These are phyloP conservation scores for Monochamus saltuarius DNA, from an alignment of 1,140 invertebrate genomes.

Conservation along the genomic window DNA sequence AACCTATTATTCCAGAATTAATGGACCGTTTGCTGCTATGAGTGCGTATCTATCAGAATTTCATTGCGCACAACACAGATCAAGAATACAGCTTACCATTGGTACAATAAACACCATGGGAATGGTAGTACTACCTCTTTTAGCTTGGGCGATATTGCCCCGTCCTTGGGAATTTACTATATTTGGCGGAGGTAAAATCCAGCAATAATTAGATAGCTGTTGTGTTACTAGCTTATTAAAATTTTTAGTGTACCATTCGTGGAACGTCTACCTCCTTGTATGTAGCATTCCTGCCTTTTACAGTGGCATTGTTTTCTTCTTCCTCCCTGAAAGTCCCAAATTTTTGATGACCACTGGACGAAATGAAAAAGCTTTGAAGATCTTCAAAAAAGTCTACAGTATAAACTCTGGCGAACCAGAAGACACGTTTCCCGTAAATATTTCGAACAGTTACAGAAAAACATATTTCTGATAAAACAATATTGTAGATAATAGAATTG, in stretches of 20 bases:
- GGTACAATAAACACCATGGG: slow-evolving; percentile 61
- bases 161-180: slow-evolving; percentile 53
- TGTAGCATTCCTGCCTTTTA: slow-evolving; percentile 64
- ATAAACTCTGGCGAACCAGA: slow-evolving; percentile 62
- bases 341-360: slow-evolving; percentile 74
- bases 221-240: slow-evolving; percentile 43
- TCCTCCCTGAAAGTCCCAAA: slow-evolving; percentile 80
- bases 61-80: slow-evolving; percentile 61
- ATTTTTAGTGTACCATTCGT: slow-evolving; percentile 62
- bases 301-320: slow-evolving; percentile 62
- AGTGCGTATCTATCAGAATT: slow-evolving; percentile 71
- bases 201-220: slow-evolving; percentile 27
- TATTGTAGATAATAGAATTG: slow-evolving; percentile 23
- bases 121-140: slow-evolving; percentile 30
- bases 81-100: slow-evolving; percentile 63
- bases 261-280: slow-evolving; percentile 73
- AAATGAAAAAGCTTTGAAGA: slow-evolving; percentile 64
- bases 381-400: slow-evolving; percentile 62
- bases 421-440: slow-evolving; percentile 65
- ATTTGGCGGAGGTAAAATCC: slow-evolving; percentile 42
- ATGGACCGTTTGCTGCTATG: slow-evolving; percentile 69
- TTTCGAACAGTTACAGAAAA: not conserved
- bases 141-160: slow-evolving; percentile 37
- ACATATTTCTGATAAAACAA: not conserved
- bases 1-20: slow-evolving; percentile 57